Conservation (phyloP, 2,797 vertebrate genomes). For the Enteromius viviparus region DNA sequence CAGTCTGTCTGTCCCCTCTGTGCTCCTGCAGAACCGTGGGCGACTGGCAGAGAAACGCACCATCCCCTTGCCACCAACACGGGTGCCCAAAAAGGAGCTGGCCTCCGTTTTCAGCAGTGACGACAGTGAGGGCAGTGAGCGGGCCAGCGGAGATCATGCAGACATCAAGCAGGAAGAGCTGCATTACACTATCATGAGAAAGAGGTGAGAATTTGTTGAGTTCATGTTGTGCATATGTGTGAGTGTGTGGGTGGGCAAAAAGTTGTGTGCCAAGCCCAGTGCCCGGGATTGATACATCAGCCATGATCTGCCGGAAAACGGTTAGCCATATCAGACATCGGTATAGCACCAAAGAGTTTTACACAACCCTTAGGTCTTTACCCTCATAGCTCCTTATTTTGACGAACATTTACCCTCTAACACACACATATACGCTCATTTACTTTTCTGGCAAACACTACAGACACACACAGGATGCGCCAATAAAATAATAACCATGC, state of each 20-base stretch:
- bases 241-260: background rate
- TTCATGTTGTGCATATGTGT: constrained; percentile 21
- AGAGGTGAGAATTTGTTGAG: constrained; percentile 81
- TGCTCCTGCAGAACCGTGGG: constrained; percentile 88
- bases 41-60: constrained; percentile 97
- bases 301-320: constrained; percentile 38
- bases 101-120: constrained; percentile 88
- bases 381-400: constrained; percentile 36
- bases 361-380: constrained; percentile 8
- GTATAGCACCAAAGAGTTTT: constrained; percentile 6
- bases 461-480: constrained; percentile 26
- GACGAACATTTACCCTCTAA: constrained; percentile 47
- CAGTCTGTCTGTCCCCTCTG: constrained; percentile 58
- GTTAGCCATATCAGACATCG: constrained; percentile 22
- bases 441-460: constrained; percentile 28
- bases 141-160: constrained; percentile 83
- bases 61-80: constrained; percentile 86
- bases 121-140: constrained; percentile 88
- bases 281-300: constrained; percentile 24
- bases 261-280: constrained; percentile 5
- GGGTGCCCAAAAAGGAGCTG: constrained; percentile 92
- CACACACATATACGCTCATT: constrained; percentile 17
- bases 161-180: constrained; percentile 92
- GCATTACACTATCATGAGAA: constrained; percentile 95
- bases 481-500: constrained; percentile 52